Evolutionary conservation across 2,113 vertebrate genomes (phyloP), one percentile per base, ranked within the genome.

Genomic region (Glaucidium brasilianum): DNA sequence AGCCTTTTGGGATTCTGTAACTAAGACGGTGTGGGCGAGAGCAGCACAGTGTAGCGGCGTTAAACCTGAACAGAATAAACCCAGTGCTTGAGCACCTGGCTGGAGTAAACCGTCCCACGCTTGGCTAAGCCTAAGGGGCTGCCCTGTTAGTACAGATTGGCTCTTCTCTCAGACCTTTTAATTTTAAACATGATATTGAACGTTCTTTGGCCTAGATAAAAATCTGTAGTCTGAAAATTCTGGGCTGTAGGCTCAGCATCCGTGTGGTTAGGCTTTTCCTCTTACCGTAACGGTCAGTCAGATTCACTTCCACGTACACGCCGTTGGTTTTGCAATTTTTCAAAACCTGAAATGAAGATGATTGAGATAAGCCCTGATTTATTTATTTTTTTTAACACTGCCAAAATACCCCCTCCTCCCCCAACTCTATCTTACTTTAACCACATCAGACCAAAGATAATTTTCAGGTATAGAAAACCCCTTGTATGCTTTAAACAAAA

Each of bases 21-120:
- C 84, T 4, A 97, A 91, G 35, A n/a, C 62, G 3, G 98, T 98
- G 76, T 99, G 97, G 89, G 98, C 97, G 9, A 98, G 60, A 0
- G 97, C 97, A 22, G 98, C 98, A 37, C 98, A 77, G 80, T 99
- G 98, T 9, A 99, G 91, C 1, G 98, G 97, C 3, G 98, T 99
- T 47, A 98, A 93, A 27, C 98, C 99, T 99, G 94, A 3, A n/a
- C 1, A 62, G 17, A 3, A 26, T 29, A 45, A 34, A n/a, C 0
- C 35, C 23, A 5, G 30, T 0, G 4, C 5, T 32, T 4, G 37
- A 9, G 2, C 27, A 11, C 15, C 29, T 11, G 11, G 2, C n/a
- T 5, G 12, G 5, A 6, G 12, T 1, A 6, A 43, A 25, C 6
- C 2, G 0, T 11, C 29, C 11, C 0, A 6, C 12, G 1, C 35